A percentile compares a stretch with the other conserved stretches of the same genome.
Evolutionary conservation across 2,888 invertebrate species (phyloP).

Genomic region (Elaeidobius kamerunicus): DNA sequence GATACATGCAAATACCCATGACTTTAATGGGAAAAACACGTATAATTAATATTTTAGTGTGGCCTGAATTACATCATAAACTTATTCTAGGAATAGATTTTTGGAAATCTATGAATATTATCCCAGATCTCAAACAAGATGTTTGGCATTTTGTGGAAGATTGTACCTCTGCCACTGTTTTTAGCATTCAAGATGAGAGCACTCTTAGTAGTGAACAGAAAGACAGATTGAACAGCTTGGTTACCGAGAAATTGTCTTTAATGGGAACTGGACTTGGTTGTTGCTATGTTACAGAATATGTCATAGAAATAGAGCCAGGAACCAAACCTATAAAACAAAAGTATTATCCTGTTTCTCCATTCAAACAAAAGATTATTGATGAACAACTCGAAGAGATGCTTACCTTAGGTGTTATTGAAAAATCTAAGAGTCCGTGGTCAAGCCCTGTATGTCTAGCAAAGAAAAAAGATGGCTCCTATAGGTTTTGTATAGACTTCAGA

Average conservation of each 20-base stretch:
- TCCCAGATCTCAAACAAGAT: constrained; percentile 3
- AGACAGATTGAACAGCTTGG: neutral
- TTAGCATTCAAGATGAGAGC: neutral
- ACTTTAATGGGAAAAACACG: constrained; percentile 2
- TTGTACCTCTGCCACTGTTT: neutral
- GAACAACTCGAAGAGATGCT: constrained; percentile 22
- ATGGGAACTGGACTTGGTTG: constrained; percentile 17
- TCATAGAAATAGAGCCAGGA: constrained; percentile 6
- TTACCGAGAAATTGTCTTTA: neutral
- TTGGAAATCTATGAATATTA: constrained; percentile 3
- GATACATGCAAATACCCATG: neutral
- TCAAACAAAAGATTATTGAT: constrained; percentile 16
- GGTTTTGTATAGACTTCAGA: constrained; percentile 40
- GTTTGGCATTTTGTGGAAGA: constrained; percentile 11
- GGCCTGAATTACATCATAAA: neutral
- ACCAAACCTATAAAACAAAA: constrained; percentile 22
- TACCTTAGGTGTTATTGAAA: constrained; percentile 33
- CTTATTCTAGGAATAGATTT: constrained; percentile 4
- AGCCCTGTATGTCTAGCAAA: constrained; percentile 36
- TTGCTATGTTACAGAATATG: constrained; percentile 11
- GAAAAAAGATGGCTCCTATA: constrained; percentile 33
- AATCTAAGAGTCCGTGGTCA: constrained; percentile 36
- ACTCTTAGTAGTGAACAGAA: constrained; percentile 1
- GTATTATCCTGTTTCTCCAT: constrained; percentile 22
- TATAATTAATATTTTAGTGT: neutral